Percentiles rank a stretch among this genome's conserved stretches.
phyloP scores from a whole-genome alignment of 2,888 invertebrate genomes.

The Gasteruption jaculator region DNA sequence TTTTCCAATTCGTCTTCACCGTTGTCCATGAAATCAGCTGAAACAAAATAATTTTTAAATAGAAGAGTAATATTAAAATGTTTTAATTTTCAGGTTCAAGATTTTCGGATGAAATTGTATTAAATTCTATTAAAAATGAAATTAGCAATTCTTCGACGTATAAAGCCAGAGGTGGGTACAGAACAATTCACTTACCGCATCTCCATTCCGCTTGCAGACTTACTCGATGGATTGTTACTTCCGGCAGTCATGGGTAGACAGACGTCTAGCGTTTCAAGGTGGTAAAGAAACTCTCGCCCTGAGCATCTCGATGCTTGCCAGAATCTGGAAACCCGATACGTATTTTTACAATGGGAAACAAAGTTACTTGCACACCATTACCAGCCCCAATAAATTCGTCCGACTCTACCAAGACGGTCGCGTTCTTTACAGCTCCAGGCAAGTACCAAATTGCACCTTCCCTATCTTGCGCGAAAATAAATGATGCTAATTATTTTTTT shows the following conservation, averaged over 20 bases:
- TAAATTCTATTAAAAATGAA: constrained; percentile 8
- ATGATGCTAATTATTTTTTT: too few species aligned
- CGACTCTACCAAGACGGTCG: constrained; percentile 70
- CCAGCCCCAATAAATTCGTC: constrained; percentile 81
- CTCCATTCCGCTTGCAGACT: constrained; percentile 56
- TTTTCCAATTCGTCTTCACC: too few species aligned
- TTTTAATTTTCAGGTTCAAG: neutral
- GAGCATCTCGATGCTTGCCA: constrained; percentile 73
- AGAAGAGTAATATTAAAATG: too few species aligned
- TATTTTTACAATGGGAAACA: constrained; percentile 80
- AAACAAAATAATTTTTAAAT: too few species aligned
- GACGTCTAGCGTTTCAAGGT: constrained; percentile 66
- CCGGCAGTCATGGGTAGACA: constrained; percentile 80
- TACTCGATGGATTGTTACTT: constrained; percentile 87
- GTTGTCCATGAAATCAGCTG: too few species aligned
- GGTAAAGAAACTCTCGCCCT: constrained; percentile 67
- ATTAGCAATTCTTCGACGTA: too few species aligned
- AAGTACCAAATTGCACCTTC: too few species aligned
- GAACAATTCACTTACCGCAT: too few species aligned
- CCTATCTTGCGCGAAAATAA: too few species aligned
- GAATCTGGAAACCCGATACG: constrained; percentile 85
- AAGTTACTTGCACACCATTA: constrained; percentile 78
- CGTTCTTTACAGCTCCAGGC: constrained; percentile 73
- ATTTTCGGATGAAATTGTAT: neutral
- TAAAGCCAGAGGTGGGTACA: too few species aligned